Evolutionary conservation across 1,140 invertebrate genomes (phyloP).

Genomic region (Zaprionus ornatus): DNA sequence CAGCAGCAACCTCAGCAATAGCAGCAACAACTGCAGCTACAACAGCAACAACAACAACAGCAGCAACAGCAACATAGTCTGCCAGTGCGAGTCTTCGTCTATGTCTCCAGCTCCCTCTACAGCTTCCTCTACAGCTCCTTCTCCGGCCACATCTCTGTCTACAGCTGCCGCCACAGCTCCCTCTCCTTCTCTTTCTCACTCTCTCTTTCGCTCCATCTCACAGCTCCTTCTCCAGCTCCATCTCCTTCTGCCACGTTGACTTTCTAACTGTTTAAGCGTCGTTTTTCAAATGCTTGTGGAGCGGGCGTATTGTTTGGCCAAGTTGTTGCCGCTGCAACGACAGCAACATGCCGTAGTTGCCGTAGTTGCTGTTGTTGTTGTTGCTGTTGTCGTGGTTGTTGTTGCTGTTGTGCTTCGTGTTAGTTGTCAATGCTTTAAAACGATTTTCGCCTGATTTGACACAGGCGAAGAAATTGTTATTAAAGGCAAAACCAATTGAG

Average conservation of each 20-base stretch:
- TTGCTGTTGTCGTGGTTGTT: conserved; percentile 19
- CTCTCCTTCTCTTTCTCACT: neutral
- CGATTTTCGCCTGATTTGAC: conserved; percentile 80
- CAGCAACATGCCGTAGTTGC: conserved; percentile 48
- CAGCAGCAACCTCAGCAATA: neutral
- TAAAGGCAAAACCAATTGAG: conserved; percentile 75
- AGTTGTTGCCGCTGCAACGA: conserved; percentile 46
- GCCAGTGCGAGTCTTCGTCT: neutral
- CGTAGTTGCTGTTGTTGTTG: conserved; percentile 30
- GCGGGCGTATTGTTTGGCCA: conserved; percentile 71
- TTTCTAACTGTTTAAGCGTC: conserved; percentile 76
- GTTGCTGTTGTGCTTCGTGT: conserved; percentile 45
- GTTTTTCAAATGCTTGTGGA: conserved; percentile 69
- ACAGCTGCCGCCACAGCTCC: neutral
- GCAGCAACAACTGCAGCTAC: neutral
- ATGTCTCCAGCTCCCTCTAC: conserved; percentile 25
- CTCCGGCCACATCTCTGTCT: neutral
- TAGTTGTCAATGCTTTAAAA: conserved; percentile 77
- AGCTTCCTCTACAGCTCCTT: conserved; percentile 36
- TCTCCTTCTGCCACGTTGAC: conserved; percentile 58
- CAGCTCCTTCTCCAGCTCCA: neutral
- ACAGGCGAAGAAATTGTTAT: conserved; percentile 73
- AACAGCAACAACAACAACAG: neutral
- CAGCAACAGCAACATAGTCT: neutral
- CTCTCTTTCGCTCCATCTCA: neutral